These are phyloP conservation scores for Tinamus guttatus DNA, from an alignment of 2,113 vertebrate genomes.

Conservation along the genomic window DNA sequence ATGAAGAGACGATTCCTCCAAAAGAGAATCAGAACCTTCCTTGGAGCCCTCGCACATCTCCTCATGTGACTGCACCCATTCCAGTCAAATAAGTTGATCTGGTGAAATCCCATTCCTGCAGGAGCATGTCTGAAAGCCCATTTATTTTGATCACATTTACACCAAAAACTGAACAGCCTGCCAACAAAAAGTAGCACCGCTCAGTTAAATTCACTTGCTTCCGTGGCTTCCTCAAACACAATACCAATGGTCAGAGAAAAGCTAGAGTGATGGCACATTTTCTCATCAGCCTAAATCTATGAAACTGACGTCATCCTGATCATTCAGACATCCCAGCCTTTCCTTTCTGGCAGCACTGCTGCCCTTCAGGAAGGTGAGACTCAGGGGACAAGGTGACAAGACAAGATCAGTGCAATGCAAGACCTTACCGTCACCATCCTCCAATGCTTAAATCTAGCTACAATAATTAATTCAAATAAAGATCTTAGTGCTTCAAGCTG, in stretches of 20 bases:
- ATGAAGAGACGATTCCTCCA: neutral
- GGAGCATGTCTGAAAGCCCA: neutral
- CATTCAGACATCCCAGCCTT: neutral
- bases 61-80: neutral
- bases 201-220: neutral
- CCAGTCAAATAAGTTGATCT: neutral
- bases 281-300: neutral
- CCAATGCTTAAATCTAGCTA: neutral
- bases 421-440: neutral
- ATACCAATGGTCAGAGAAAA: neutral
- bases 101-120: rapidly evolving
- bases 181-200: neutral
- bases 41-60: neutral
- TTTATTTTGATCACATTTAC: neutral
- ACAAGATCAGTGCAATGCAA: neutral
- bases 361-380: neutral
- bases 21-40: neutral
- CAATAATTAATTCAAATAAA: conserved; percentile 39
- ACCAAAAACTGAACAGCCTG: neutral
- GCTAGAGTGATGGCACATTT: neutral
- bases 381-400: neutral
- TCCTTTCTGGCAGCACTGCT: neutral
- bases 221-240: neutral
- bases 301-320: neutral
- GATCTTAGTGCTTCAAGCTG: neutral